Evolutionary conservation across 2,888 invertebrate genomes (phyloP), one percentile per base, ranked within the genome.

Genomic region (Cheilosia grossa): DNA sequence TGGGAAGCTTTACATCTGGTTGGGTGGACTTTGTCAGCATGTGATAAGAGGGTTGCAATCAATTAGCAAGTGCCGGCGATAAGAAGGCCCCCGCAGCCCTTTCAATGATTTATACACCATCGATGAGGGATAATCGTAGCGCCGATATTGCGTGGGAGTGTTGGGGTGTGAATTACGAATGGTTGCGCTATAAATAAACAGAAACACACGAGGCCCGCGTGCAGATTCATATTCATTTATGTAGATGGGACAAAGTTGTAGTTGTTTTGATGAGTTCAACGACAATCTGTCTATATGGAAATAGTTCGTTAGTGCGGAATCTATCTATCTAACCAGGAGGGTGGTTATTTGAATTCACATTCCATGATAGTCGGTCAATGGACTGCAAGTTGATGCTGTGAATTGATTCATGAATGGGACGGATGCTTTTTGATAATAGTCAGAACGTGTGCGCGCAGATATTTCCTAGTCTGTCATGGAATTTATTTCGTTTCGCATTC

Each of bases 161-260:
- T 37, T 10, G 10, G 37, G 37, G 37, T 13, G 10, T 37, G 37
- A 37, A 13, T 37, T 13, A 13, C 37, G 0, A 37, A 3, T 13
- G 13, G 37, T 33, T 33, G 33, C 21, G 63, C n/a, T 77, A 82
- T 53, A 70, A 64, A 82, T 82, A 77, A 37, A 17, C 27, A 30
- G 54, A 59, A 61, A 47, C 9, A 37, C 37, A 37, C 0, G 5
- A 15, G 70, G 59, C 49, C 40, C 74, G 27, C n/a, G 49, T 47
- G 54, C 40, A 59, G 59, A 72, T 72, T 78, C 78, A 44, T 72
- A 72, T 67, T 67, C 77, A 77, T 59, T 61, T 78, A 72, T 77
- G 70, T 53, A 64, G 58, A 63, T 51, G 72, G 77, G 77, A 77
- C 82, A 82, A 66, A 77, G 64, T 82, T 82, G 58, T 58, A 70